Evolutionary conservation across 2,113 vertebrate genomes (phyloP).

Genomic region (Hippocampus mohnikei): DNA sequence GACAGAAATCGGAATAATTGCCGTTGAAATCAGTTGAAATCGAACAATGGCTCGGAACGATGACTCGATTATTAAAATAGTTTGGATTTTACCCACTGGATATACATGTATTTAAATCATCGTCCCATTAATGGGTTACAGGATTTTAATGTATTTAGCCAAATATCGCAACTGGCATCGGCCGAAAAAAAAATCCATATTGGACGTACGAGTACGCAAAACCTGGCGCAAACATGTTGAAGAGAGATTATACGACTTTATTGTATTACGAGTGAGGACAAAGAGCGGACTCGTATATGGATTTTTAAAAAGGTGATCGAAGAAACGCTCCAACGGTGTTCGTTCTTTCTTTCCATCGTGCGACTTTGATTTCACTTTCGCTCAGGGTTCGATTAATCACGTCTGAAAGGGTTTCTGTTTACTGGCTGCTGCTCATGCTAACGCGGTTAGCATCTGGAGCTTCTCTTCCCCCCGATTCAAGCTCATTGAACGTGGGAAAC

Average conservation of each 20-base stretch:
- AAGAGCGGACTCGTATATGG: background rate
- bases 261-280: background rate
- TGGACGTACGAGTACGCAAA: no score
- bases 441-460: background rate
- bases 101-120: no score
- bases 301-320: background rate
- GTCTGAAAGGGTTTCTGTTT: slow-evolving; percentile 3
- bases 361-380: background rate
- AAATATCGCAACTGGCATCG: no score
- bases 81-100: no score
- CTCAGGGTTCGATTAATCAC: slow-evolving; percentile 23
- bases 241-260: background rate
- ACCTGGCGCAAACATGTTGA: background rate
- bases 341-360: background rate
- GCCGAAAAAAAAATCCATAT: no score
- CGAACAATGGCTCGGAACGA: no score
- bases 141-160: no score
- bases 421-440: slow-evolving; percentile 6
- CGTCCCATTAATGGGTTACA: no score
- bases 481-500: background rate
- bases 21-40: no score
- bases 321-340: background rate
- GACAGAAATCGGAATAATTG: no score
- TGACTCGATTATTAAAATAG: no score
- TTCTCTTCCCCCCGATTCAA: background rate